Conservation (phyloP, 1,140 invertebrate genomes). For the Eumaeus atala region DNA sequence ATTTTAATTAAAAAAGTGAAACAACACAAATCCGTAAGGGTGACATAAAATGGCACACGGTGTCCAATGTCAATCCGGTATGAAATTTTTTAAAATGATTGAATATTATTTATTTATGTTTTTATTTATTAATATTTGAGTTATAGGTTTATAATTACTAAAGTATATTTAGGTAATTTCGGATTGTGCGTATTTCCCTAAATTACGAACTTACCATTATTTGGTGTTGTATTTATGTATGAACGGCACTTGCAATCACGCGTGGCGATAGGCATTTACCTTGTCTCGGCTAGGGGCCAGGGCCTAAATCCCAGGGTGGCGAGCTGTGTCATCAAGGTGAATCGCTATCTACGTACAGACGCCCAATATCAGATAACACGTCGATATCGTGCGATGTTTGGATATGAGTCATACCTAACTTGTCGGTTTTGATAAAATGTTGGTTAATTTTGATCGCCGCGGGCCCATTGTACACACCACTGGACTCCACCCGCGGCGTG, state of each 20-base stretch:
- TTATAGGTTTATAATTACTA: too few species aligned
- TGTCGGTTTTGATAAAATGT: too few species aligned
- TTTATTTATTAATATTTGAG: too few species aligned
- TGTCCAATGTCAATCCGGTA: too few species aligned
- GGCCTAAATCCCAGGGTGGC: neutral
- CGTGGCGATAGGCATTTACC: neutral
- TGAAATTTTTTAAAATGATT: too few species aligned
- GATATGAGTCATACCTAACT: too few species aligned
- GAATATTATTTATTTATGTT: too few species aligned
- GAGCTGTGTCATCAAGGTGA: neutral
- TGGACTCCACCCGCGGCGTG: too few species aligned
- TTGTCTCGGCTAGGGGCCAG: neutral
- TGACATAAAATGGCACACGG: too few species aligned
- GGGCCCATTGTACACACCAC: too few species aligned
- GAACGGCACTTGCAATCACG: neutral
- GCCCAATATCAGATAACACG: slow-evolving; percentile 2
- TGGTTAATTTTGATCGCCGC: neutral
- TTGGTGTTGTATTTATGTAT: neutral
- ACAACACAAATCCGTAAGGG: too few species aligned
- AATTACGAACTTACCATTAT: neutral
- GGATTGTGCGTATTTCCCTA: neutral
- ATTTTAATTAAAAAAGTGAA: too few species aligned
- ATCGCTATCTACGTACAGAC: neutral
- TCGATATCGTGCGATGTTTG: neutral
- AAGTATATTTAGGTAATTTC: neutral